phyloP scores from a whole-genome alignment of 2,797 vertebrate species.

The Crenuchus spilurus region DNA sequence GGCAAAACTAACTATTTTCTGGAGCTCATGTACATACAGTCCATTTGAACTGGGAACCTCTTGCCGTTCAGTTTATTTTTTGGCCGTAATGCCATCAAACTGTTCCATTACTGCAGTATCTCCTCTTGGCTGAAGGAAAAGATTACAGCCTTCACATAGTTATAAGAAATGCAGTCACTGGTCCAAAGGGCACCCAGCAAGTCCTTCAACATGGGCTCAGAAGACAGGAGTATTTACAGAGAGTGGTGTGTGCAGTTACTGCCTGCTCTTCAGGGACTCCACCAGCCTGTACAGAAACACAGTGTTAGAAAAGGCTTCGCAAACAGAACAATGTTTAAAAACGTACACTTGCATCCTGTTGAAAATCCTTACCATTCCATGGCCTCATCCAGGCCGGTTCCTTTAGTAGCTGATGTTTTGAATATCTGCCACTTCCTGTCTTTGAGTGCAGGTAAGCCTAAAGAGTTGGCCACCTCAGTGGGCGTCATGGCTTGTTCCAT shows the following conservation, averaged over 20 bases:
- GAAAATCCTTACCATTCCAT: constrained; percentile 91
- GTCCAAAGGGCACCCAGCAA: constrained; percentile 66
- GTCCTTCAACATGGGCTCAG: constrained; percentile 62
- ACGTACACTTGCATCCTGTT: neutral
- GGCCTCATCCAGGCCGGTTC: constrained; percentile 92
- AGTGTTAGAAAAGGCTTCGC: neutral
- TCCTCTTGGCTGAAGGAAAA: constrained; percentile 49
- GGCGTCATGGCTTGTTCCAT: constrained; percentile 99
- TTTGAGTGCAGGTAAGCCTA: constrained; percentile 93
- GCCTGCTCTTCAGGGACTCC: constrained; percentile 94
- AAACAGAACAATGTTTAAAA: constrained; percentile 13
- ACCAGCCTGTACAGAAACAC: constrained; percentile 81
- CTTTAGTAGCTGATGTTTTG: constrained; percentile 97
- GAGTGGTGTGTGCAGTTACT: constrained; percentile 73
- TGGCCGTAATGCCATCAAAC: neutral
- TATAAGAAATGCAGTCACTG: constrained; percentile 65
- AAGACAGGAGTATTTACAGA: constrained; percentile 74
- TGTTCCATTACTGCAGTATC: constrained; percentile 13
- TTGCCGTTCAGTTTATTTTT: constrained; percentile 5
- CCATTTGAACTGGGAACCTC: neutral
- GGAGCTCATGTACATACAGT: constrained; percentile 18
- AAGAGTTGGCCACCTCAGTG: constrained; percentile 92
- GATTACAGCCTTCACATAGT: constrained; percentile 33
- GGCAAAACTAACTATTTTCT: neutral
- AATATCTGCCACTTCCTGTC: constrained; percentile 99